Base-by-base conservation (phyloP, 2,797 vertebrate genomes). In the Harpagifer antarcticus region DNA sequence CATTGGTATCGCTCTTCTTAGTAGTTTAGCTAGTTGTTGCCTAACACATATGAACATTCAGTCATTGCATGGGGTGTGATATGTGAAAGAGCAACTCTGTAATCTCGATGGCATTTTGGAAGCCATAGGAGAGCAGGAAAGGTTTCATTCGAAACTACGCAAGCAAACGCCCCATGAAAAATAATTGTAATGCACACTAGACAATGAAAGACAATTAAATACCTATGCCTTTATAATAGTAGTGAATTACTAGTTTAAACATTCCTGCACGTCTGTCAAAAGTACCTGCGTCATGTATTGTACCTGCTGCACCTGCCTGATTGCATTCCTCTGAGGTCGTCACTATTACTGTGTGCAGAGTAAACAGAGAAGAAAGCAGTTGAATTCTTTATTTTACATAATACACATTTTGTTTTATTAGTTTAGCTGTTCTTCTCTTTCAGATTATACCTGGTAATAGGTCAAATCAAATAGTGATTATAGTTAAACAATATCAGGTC, bases 291-390 rank as follows among this genome's bases (percentile, higher is more conserved):
- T 57, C 60, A 53, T 72, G 64, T 55, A 77, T 81, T 71, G 42
- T 70, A 74, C 82, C 79, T 76, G 82, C 76, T 68, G 45, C 60
- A 85, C 82, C 84, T 82, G 88, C 45, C 31, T 31, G 74, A 78
- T 83, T 50, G 40, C 84, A 90, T 90, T 86, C 86, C 74, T 79
- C 44, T 44, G 74, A 73, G 48, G 31, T 56, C 13, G 13, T 33
- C 19, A 17, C 60, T 64, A 76, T 78, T 14, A 48, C 61, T 54
- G 9, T 66, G 64, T 63, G 10, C 58, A 54, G 2, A 68, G 47
- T 16, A 77, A 74, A 44, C 65, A 62, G 49, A 57, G 17, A 10
- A 42, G 13, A 40, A 52, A 13, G 37, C 47, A 13, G 14, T 53
- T 16, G 50, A 48, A 14, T 50, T 19, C 16, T 67, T 4, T 64